phyloP scores from a whole-genome alignment of 1,140 invertebrate species.

The Zaprionus inermis region DNA sequence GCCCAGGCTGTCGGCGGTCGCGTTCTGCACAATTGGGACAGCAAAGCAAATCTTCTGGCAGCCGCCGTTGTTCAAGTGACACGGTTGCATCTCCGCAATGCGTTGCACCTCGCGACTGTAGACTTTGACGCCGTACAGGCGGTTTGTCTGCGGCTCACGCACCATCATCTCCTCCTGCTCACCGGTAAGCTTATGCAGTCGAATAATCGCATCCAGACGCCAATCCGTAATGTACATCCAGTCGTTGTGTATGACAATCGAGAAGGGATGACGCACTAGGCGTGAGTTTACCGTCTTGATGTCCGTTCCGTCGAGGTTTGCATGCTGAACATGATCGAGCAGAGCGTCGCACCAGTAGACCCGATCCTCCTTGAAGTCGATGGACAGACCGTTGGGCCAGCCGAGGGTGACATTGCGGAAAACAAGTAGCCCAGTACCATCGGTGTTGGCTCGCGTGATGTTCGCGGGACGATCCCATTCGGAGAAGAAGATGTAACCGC shows the following conservation, averaged over 20 bases:
- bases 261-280: conserved; percentile 97
- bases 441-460: conserved; percentile 95
- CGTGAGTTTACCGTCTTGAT: conserved; percentile 95
- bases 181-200: conserved; percentile 94
- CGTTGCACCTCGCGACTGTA: conserved; percentile 92
- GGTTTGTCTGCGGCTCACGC: conserved; percentile 94
- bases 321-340: conserved; percentile 97
- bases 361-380: conserved; percentile 94
- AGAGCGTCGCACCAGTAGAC: conserved; percentile 98
- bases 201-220: conserved; percentile 97
- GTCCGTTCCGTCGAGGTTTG: conserved; percentile 96
- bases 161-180: conserved; percentile 94
- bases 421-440: conserved; percentile 93
- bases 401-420: conserved; percentile 97
- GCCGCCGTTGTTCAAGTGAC: conserved; percentile 92
- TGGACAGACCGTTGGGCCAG: conserved; percentile 97
- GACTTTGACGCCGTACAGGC: conserved; percentile 96
- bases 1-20: conserved; percentile 42
- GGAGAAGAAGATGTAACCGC: conserved; percentile 96
- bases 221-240: conserved; percentile 99
- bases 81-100: conserved; percentile 91
- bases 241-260: conserved; percentile 96
- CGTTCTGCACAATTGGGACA: conserved; percentile 86
- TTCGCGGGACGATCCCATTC: conserved; percentile 98
- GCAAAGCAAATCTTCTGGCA: conserved; percentile 98